These are phyloP conservation scores for Gadus chalcogrammus DNA, from an alignment of 2,113 vertebrate species.

Conservation along the genomic window DNA sequence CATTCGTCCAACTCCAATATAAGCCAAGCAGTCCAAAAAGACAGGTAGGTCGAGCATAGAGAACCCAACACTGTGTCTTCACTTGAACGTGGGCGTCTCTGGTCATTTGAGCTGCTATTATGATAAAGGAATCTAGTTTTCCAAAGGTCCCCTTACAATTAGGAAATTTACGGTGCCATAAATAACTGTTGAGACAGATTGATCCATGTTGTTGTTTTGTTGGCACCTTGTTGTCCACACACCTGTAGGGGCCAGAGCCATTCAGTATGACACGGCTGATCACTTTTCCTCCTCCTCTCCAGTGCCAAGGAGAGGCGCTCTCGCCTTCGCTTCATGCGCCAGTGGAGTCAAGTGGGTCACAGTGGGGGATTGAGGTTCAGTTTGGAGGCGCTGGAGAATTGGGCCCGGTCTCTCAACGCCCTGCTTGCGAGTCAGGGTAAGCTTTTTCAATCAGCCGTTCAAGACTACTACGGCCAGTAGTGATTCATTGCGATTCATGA, in stretches of 20 bases:
- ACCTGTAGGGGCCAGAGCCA: too few relatives aligned
- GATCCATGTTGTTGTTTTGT: too few relatives aligned
- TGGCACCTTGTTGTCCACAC: too few relatives aligned
- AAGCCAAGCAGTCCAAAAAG: constrained; percentile 49
- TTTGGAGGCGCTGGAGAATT: constrained; percentile 58
- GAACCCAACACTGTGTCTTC: neutral
- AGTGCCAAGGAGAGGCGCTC: constrained; percentile 65
- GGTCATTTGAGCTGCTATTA: too few relatives aligned
- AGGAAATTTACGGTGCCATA: too few relatives aligned
- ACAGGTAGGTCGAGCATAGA: constrained; percentile 36
- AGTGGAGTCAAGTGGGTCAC: constrained; percentile 72
- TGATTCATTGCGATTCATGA: neutral
- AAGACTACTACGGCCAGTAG: neutral
- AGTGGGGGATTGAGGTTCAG: constrained; percentile 36
- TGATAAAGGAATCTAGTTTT: too few relatives aligned
- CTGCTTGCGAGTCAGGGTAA: constrained; percentile 66
- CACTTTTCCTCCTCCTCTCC: neutral
- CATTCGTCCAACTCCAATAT: constrained; percentile 64
- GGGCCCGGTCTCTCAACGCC: constrained; percentile 59
- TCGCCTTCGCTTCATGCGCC: constrained; percentile 64
- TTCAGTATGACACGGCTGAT: too few relatives aligned
- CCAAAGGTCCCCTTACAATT: too few relatives aligned
- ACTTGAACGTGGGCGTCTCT: too few relatives aligned
- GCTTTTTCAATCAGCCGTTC: neutral
- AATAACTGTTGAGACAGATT: too few relatives aligned